phyloP scores from a whole-genome alignment of 92 coral and sea anemone species.

The Umimayanthus kanabou region DNA sequence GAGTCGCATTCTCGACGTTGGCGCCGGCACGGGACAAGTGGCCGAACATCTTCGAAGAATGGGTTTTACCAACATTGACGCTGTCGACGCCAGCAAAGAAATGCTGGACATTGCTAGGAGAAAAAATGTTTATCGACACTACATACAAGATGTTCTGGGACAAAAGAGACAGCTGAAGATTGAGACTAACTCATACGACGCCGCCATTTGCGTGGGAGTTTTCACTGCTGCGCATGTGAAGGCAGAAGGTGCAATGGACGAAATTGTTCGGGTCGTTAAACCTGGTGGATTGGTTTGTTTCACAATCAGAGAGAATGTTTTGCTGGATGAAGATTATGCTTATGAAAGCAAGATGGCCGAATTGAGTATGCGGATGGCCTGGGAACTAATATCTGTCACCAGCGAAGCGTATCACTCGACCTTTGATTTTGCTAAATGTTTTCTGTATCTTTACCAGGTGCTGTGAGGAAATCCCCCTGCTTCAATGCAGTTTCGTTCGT shows the following conservation, averaged over 20 bases:
- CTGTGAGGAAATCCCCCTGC: slow-evolving; percentile 11
- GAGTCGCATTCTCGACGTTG: slow-evolving; percentile 82
- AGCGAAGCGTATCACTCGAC: slow-evolving; percentile 73
- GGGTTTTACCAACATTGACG: slow-evolving; percentile 79
- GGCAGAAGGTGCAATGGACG: slow-evolving; percentile 94
- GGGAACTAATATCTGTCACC: slow-evolving; percentile 73
- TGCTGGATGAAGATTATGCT: slow-evolving; percentile 69
- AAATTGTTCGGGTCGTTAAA: slow-evolving; percentile 88
- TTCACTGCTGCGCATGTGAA: slow-evolving; percentile 79
- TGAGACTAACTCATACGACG: slow-evolving; percentile 70
- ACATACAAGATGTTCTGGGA: slow-evolving; percentile 52
- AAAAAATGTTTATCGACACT: slow-evolving; percentile 69
- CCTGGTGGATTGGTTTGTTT: slow-evolving; percentile 90
- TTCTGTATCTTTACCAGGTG: slow-evolving; percentile 77
- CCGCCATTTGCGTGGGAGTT: slow-evolving; percentile 81
- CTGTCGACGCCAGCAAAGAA: slow-evolving; percentile 76
- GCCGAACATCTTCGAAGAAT: slow-evolving; percentile 69
- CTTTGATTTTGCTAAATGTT: slow-evolving; percentile 60
- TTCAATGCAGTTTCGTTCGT: not conserved
- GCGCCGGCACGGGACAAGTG: slow-evolving; percentile 90
- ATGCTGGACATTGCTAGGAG: slow-evolving; percentile 70
- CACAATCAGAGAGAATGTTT: slow-evolving; percentile 82
- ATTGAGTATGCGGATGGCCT: slow-evolving; percentile 59
- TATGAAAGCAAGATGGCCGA: slow-evolving; percentile 80
- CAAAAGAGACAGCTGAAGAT: slow-evolving; percentile 54